Base-by-base conservation (phyloP, 2,888 invertebrate species). In the Lycocerus yunnanus region DNA sequence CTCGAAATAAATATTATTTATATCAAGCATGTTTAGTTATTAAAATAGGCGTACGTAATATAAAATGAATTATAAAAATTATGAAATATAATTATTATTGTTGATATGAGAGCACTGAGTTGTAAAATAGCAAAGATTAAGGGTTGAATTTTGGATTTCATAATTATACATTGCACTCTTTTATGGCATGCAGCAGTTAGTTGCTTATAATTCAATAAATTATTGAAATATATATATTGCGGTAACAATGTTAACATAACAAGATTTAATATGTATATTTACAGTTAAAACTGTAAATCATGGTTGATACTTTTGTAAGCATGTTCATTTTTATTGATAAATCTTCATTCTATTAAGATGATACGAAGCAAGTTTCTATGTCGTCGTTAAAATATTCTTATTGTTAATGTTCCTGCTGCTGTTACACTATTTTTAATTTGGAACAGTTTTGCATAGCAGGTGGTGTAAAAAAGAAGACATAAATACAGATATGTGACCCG, bases 401-500 rank as follows among this genome's bases (percentile, higher is more conserved):
- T 75, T 75, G 70, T 75, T 60, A 68, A 73, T 73, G 68, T 68
- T 75, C 70, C 68, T 72, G 68, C 73, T 73, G 75, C 75, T 60
- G 75, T 73, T 73, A 70, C 72, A 72, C 69, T 71, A 74, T 74
- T 76, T 76, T 77, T 77, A 76, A 78, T 76, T 78, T 79, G 77
- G 76, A 75, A 73, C 76, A 74, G 74, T 72, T 76, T 69, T 70
- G 69, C 76, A 70, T 73, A 71, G 79, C 77, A 79, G 79, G 78
- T 81, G 81, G 79, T 78, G 78, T 78, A 78, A 78, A 78, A 78
- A 79, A 78, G 75, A 77, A 80, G 78, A 78, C 78, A 75, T 80
- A 78, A 80, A 77, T 79, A 79, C 75, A 73, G 73, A 78, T 77
- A 79, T 80, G 77, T 78, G 81, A 80, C 80, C 79, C 79, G 72